Percentiles rank a stretch among this genome's conserved stretches.
phyloP scores from a whole-genome alignment of 2,797 vertebrate genomes.

The Coracias cyanogaster region DNA sequence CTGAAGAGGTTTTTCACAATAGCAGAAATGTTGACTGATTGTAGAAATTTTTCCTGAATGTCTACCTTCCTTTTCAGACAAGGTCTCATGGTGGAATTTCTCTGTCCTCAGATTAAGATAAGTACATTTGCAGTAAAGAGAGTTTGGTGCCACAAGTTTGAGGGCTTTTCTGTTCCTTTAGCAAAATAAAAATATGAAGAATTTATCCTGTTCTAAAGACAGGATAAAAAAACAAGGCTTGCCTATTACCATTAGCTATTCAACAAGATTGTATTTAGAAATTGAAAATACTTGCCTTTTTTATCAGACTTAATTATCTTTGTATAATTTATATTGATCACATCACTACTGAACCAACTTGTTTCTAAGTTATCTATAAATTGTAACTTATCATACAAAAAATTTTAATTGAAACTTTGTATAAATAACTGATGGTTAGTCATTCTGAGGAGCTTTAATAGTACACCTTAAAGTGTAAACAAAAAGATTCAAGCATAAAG shows the following conservation, averaged over 20 bases:
- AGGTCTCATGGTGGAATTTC: background rate
- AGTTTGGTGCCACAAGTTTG: background rate
- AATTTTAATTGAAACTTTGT: background rate
- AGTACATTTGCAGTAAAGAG: background rate
- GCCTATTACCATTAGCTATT: background rate
- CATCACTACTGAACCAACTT: background rate
- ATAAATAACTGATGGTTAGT: background rate
- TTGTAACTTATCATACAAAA: background rate
- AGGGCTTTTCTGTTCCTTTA: background rate
- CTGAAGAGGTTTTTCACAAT: background rate
- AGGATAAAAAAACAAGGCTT: too few species aligned
- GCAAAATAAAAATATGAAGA: background rate
- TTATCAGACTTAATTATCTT: background rate
- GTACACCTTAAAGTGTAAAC: background rate
- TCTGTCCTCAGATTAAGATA: background rate
- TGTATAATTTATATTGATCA: background rate
- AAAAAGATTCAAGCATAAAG: background rate
- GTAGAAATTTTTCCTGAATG: background rate
- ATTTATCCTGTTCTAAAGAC: background rate
- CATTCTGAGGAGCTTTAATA: background rate
- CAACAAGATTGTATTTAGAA: background rate
- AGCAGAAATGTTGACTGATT: background rate
- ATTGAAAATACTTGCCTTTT: background rate
- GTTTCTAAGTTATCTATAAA: background rate
- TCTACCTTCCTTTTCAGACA: background rate